Evolutionary conservation across 2,888 invertebrate genomes (phyloP).

Genomic region (Lepidocyrtinus sp.): DNA sequence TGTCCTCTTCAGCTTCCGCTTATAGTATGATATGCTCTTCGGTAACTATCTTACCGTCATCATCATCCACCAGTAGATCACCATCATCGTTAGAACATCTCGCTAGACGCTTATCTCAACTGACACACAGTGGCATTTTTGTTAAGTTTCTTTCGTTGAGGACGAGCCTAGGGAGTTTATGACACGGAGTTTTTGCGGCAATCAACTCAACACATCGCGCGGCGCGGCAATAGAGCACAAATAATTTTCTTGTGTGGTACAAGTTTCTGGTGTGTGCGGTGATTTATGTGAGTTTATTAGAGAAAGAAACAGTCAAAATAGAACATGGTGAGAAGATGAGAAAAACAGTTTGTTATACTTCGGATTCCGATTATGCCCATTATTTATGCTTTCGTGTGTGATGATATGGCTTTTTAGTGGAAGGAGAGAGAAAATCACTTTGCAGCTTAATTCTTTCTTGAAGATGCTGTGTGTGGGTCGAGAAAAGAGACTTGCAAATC

Average conservation of each 20-base stretch:
- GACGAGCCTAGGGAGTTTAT: constrained; percentile 1
- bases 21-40: not conserved
- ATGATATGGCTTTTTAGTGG: not conserved
- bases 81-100: not conserved
- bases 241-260: not conserved
- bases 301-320: constrained; percentile 10
- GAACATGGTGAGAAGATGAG: not conserved
- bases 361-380: constrained; percentile 16
- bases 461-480: constrained; percentile 1
- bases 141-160: not conserved
- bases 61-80: too few relatives aligned
- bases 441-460: not conserved
- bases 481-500: not conserved
- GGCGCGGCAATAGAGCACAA: not conserved
- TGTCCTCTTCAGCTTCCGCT: constrained; percentile 15
- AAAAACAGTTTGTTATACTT: constrained; percentile 4
- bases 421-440: not conserved
- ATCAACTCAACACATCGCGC: not conserved
- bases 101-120: not conserved
- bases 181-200: not conserved
- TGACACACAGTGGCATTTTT: constrained; percentile 7
- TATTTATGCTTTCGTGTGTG: constrained; percentile 10
- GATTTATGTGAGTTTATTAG: constrained; percentile 52
- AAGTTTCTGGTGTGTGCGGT: constrained; percentile 19
- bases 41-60: too few relatives aligned